Conservation (phyloP, 2,797 vertebrate species). For the Poeciliopsis infans region DNA sequence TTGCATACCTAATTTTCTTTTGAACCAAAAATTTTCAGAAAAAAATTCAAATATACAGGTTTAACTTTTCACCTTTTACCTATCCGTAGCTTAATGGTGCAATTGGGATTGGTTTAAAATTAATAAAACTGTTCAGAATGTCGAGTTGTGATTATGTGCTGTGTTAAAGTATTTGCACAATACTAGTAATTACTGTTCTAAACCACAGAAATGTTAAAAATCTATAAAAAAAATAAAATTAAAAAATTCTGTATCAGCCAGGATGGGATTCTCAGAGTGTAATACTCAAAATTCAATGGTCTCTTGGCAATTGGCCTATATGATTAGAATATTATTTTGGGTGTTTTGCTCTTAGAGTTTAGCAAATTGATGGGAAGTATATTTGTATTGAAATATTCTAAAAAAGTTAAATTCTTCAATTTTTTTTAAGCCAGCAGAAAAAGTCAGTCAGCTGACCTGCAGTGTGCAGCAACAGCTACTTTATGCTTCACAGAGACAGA, state of each 20-base stretch:
- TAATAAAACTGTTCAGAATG: conserved; percentile 17
- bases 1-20: neutral
- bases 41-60: neutral
- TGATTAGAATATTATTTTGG: neutral
- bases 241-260: conserved; percentile 4
- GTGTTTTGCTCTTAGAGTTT: neutral
- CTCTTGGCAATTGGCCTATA: too few relatives aligned
- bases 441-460: neutral
- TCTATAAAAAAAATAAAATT: neutral
- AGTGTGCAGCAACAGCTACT: neutral
- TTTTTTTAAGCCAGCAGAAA: neutral
- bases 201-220: conserved; percentile 35
- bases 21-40: conserved; percentile 8
- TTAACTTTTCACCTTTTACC: neutral
- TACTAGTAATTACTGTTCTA: conserved; percentile 23
- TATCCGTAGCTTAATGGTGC: conserved; percentile 1
- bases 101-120: conserved; percentile 15
- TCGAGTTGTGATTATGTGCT: neutral
- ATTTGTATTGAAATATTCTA: neutral
- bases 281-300: neutral
- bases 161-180: conserved; percentile 40
- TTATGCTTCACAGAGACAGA: neutral
- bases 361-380: neutral
- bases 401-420: neutral
- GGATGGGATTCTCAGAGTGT: neutral